These are phyloP conservation scores for Rhaphigaster nebulosa DNA, from an alignment of 2,888 invertebrate genomes.

Conservation along the genomic window DNA sequence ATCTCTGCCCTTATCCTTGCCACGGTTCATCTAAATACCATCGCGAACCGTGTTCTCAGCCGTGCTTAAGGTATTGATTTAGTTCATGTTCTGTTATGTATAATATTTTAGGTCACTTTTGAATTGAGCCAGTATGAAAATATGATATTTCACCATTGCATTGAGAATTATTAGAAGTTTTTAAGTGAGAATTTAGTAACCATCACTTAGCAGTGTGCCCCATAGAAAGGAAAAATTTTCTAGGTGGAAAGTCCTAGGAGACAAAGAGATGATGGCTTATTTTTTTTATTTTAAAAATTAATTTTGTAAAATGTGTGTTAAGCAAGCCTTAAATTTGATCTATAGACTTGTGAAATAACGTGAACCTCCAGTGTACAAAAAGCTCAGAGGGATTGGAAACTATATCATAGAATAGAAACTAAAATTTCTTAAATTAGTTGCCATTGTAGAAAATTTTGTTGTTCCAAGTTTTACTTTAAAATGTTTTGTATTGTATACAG, in stretches of 20 bases:
- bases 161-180: not conserved
- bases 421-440: too few species aligned
- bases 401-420: too few species aligned
- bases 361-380: too few species aligned
- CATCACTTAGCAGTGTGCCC: not conserved
- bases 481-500: too few species aligned
- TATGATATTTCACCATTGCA: not conserved
- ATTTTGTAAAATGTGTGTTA: too few species aligned
- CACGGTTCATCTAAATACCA: slow-evolving; percentile 74
- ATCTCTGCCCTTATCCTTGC: slow-evolving; percentile 75
- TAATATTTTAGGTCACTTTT: not conserved
- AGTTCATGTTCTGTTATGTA: not conserved
- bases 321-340: too few species aligned
- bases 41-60: slow-evolving; percentile 70
- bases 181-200: not conserved
- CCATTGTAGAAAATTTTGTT: not conserved
- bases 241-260: too few species aligned
- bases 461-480: not conserved
- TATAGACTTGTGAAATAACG: too few species aligned
- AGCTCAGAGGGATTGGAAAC: too few species aligned
- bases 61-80: slow-evolving; percentile 71
- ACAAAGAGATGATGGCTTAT: not conserved
- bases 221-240: not conserved
- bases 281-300: not conserved
- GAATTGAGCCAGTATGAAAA: not conserved